Conservation (phyloP, 2,888 invertebrate genomes). For the Synanthedon myopaeformis region DNA sequence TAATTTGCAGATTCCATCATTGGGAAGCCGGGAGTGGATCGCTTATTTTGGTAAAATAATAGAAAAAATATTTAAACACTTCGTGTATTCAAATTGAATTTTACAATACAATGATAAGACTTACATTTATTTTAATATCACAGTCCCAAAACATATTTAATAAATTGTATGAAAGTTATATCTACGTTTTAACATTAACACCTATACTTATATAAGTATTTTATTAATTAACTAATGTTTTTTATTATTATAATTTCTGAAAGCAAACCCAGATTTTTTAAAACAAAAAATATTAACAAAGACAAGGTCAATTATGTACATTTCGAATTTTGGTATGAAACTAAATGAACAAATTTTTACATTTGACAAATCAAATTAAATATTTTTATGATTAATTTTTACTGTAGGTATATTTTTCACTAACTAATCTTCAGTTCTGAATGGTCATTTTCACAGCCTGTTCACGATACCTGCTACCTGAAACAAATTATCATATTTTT, state of each 20-base stretch:
- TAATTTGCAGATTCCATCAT: too few relatives aligned
- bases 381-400: neutral
- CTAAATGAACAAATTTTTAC: too few relatives aligned
- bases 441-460: constrained; percentile 28
- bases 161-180: neutral
- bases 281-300: too few relatives aligned
- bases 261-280: constrained; percentile 9
- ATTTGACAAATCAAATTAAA: too few relatives aligned
- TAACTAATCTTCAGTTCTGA: constrained; percentile 1
- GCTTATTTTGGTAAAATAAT: neutral
- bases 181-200: neutral
- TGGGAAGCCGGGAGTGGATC: too few relatives aligned
- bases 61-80: neutral
- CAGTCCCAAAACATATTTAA: neutral
- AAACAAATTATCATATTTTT: constrained; percentile 8
- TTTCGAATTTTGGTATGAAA: too few relatives aligned
- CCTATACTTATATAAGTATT: neutral
- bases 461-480: constrained; percentile 39
- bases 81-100: neutral
- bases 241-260: constrained; percentile 22
- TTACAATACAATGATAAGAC: neutral
- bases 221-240: neutral
- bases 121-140: constrained; percentile 1
- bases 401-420: neutral
- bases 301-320: too few relatives aligned